Percentiles rank a stretch among this genome's conserved stretches.
phyloP scores from a whole-genome alignment of 1,140 invertebrate species.

The Cheumatopsyche charites region DNA sequence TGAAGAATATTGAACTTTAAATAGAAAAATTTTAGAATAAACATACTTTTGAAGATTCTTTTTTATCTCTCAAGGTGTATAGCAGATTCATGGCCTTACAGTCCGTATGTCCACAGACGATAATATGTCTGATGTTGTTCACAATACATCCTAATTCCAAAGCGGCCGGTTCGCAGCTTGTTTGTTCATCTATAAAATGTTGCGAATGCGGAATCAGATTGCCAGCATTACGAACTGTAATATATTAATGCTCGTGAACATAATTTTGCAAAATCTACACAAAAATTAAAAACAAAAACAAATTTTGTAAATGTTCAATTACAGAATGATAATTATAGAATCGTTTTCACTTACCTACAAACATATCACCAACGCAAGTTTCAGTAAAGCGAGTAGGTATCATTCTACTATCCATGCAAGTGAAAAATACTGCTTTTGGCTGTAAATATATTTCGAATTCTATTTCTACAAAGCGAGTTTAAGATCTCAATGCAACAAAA shows the following conservation, averaged over 20 bases:
- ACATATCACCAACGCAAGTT: conserved; percentile 96
- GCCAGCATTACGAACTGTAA: conserved; percentile 91
- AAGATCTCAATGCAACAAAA: not conserved
- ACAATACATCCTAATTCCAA: conserved; percentile 91
- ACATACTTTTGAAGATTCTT: conserved; percentile 72
- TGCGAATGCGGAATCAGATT: conserved; percentile 91
- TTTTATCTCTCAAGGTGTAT: conserved; percentile 79
- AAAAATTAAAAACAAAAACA: no score
- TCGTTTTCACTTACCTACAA: conserved; percentile 86
- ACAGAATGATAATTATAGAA: no score
- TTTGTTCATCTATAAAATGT: conserved; percentile 83
- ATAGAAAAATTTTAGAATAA: not conserved
- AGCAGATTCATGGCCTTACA: conserved; percentile 97
- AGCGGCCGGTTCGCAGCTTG: conserved; percentile 92
- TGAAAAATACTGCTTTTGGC: conserved; percentile 96
- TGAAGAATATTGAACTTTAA: conserved; percentile 1
- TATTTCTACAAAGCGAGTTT: conserved; percentile 32
- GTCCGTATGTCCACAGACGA: conserved; percentile 96
- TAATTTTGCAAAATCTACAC: no score
- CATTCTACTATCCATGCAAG: conserved; percentile 97
- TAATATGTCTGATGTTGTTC: conserved; percentile 92
- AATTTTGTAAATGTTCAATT: no score
- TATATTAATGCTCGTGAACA: conserved; percentile 27
- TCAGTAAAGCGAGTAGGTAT: conserved; percentile 94
- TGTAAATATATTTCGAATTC: conserved; percentile 58